Base-by-base conservation (phyloP, 1,140 invertebrate genomes). In the Ruditapes philippinarum region DNA sequence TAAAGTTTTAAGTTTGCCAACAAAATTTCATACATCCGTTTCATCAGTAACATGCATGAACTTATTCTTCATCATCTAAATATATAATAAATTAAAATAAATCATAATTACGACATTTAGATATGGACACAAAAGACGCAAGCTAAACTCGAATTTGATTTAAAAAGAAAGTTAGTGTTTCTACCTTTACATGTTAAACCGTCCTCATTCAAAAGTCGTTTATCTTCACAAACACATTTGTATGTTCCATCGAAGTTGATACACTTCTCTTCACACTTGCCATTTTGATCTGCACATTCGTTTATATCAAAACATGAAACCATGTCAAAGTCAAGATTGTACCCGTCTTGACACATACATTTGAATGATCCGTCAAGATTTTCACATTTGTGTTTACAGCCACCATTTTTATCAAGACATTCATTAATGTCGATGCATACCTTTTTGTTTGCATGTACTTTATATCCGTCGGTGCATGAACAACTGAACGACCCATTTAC, bases 161-260 rank as follows among this genome's bases (percentile, higher is more conserved):
- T n/a, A 5, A 11, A 60, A 11, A 60, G 5, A 12, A 11, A 60
- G n/a, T n/a, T n/a, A n/a, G n/a, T n/a, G n/a, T 60, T 60, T n/a
- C 11, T 33, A 31, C 36, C 76, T 4, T 7, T 79, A 28, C 76
- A 79, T 25, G 9, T 33, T 54, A 31, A 36, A 36, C 22, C 54
- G 73, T 93, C 93, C 11, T 79, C 42, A 62, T 93, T 86, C 11
- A 93, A 78, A 49, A 68, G 51, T 36, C 11, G 42, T 1, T 38
- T 38, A 28, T 28, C 4, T 2, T 25, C 1, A 45, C 70, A 74
- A 11, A 25, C 40, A 74, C 70, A 74, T 7, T 4, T 40, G 22
- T 42, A 74, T 14, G 33, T 22, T 19, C 70, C 70, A n/a, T 33
- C n/a, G 3, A 2, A 2, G 33, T 74, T 74, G 1, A 14, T 22